These are phyloP conservation scores for Falco peregrinus DNA, from an alignment of 2,797 vertebrate genomes.

Conservation along the genomic window DNA sequence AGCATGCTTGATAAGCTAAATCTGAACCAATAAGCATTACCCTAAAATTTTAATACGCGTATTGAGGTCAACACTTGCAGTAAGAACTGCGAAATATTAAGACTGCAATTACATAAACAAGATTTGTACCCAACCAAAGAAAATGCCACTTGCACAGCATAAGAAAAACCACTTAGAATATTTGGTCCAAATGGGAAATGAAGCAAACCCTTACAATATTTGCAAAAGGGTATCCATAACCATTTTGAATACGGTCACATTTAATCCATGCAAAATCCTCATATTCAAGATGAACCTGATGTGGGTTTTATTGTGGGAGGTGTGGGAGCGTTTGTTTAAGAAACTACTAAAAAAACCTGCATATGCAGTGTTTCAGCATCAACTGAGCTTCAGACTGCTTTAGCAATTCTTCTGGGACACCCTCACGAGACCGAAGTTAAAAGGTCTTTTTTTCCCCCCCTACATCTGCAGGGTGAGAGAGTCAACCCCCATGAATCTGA, in stretches of 20 bases:
- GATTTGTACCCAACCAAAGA: background rate
- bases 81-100: background rate
- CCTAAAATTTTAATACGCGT: background rate
- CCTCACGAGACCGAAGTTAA: background rate
- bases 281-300: background rate
- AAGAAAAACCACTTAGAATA: background rate
- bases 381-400: background rate
- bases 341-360: background rate
- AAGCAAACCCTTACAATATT: background rate
- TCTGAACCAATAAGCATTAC: background rate
- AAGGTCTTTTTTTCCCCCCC: background rate
- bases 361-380: background rate
- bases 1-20: background rate
- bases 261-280: background rate
- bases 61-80: background rate
- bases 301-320: background rate
- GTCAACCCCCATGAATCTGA: fast-evolving
- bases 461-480: background rate
- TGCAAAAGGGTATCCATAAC: background rate
- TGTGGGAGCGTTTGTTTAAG: background rate
- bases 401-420: background rate
- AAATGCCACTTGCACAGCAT: background rate
- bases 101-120: background rate
- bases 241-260: background rate
- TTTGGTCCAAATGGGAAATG: background rate